Evolutionary conservation across 1,140 invertebrate species (phyloP).

Genomic region (Heliconius melpomene): DNA sequence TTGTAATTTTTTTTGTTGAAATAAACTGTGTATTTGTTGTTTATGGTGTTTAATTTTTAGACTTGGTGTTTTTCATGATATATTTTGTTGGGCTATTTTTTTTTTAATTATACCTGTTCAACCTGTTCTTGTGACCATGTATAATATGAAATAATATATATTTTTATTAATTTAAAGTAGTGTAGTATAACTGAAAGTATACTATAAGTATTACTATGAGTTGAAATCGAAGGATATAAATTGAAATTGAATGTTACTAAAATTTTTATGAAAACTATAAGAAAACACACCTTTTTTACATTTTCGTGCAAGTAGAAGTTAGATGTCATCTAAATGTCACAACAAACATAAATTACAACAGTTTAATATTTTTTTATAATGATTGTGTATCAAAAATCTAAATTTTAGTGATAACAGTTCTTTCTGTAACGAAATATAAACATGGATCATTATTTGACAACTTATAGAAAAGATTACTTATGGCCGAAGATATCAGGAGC

Average conservation of each 20-base stretch:
- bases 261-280: neutral
- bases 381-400: constrained; percentile 2
- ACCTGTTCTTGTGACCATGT: no score
- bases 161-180: no score
- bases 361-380: constrained; percentile 18
- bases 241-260: no score
- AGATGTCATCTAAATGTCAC: constrained; percentile 25
- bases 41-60: neutral
- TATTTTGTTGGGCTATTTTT: no score
- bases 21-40: neutral
- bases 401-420: constrained; percentile 33
- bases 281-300: neutral
- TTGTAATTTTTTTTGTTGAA: neutral
- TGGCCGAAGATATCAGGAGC: constrained; percentile 78
- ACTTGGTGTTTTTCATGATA: no score
- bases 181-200: no score
- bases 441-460: constrained; percentile 82
- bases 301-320: neutral
- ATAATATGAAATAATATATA: no score
- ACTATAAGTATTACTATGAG: no score
- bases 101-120: no score
- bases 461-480: constrained; percentile 82
- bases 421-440: constrained; percentile 24
- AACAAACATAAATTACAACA: constrained; percentile 25
- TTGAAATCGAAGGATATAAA: no score